phyloP scores from a whole-genome alignment of 2,113 vertebrate species.

The Labeo catla region DNA sequence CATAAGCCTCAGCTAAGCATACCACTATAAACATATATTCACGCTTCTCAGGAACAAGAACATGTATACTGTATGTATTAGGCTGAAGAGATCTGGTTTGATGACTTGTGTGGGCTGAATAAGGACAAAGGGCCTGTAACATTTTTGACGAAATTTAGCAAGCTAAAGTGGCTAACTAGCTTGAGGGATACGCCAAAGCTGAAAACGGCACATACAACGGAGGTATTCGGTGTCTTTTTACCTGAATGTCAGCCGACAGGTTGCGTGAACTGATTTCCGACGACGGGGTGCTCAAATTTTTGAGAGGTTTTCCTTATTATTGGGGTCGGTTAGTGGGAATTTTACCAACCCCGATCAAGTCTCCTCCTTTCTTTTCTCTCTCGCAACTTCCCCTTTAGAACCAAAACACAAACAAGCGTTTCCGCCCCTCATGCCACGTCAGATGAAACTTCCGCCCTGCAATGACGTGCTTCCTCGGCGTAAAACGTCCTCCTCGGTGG shows the following conservation, averaged over 20 bases:
- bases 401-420: slow-evolving; percentile 81
- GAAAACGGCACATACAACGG: neutral
- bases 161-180: slow-evolving; percentile 46
- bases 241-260: slow-evolving; percentile 47
- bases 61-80: neutral
- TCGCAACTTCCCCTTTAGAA: slow-evolving; percentile 80
- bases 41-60: neutral
- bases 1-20: slow-evolving; percentile 16
- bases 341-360: slow-evolving; percentile 75
- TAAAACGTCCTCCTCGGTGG: neutral
- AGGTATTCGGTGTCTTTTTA: slow-evolving; percentile 38
- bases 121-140: slow-evolving; percentile 6
- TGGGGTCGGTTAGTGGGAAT: slow-evolving; percentile 59
- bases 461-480: neutral
- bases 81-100: neutral
- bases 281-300: slow-evolving; percentile 43
- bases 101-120: neutral
- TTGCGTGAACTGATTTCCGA: slow-evolving; percentile 52
- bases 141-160: slow-evolving; percentile 24
- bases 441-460: slow-evolving; percentile 56
- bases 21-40: neutral
- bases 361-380: slow-evolving; percentile 78
- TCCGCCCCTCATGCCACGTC: slow-evolving; percentile 77
- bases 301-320: slow-evolving; percentile 43
- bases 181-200: slow-evolving; percentile 13